Evolutionary conservation across 2,113 vertebrate genomes (phyloP).

Genomic region (Setophaga kirtlandii): DNA sequence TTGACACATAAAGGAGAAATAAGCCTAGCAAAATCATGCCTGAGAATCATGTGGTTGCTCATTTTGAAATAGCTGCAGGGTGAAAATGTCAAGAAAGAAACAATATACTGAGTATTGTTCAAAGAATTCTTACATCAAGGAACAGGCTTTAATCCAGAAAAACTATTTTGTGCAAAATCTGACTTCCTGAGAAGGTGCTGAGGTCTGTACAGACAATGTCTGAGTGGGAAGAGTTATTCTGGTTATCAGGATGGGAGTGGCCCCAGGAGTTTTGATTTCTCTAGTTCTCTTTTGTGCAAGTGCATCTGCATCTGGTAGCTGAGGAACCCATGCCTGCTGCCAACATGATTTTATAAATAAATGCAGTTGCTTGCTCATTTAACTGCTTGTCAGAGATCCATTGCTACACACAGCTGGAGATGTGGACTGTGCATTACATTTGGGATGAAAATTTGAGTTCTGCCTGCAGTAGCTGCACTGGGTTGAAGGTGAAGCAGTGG

Average conservation of each 20-base stretch:
- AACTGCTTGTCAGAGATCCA: background rate
- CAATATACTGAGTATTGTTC: background rate
- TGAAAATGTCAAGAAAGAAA: slow-evolving; percentile 4
- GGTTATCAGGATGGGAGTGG: background rate
- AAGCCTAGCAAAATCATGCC: background rate
- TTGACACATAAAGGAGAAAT: background rate
- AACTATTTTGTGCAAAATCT: background rate
- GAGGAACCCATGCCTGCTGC: background rate
- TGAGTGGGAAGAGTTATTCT: background rate
- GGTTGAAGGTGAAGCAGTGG: background rate
- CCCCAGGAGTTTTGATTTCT: background rate
- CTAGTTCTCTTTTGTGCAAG: background rate
- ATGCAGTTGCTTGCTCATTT: background rate
- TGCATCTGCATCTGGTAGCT: background rate
- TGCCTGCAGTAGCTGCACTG: background rate
- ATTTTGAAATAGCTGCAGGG: slow-evolving; percentile 2
- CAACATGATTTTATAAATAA: background rate
- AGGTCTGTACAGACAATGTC: background rate
- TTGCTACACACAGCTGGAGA: background rate
- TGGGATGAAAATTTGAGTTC: background rate
- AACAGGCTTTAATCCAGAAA: background rate
- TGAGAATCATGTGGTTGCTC: background rate
- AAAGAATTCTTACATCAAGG: background rate
- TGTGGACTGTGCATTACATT: background rate
- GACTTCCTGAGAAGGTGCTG: background rate